Evolutionary conservation across 2,888 invertebrate genomes (phyloP).

Genomic region (Drosophila aldrichi): DNA sequence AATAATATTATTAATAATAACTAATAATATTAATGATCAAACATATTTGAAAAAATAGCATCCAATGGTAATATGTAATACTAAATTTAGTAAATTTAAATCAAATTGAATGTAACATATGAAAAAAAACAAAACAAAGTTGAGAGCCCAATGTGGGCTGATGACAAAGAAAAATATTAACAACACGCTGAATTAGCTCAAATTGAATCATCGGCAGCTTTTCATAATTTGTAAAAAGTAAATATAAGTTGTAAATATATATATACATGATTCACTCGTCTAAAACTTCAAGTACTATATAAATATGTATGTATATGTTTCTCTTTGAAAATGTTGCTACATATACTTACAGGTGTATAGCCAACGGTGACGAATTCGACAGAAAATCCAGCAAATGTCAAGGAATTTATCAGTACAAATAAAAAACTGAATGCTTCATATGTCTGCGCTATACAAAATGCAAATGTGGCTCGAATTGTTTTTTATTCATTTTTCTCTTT

Average conservation of each 20-base stretch:
- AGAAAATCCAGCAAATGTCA: constrained; percentile 17
- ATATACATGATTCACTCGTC: neutral
- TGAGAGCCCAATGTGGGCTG: neutral
- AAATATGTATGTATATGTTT: too few relatives aligned
- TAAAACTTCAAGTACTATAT: neutral
- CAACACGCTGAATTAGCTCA: constrained; percentile 3
- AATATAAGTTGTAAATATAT: neutral
- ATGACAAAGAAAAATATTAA: neutral
- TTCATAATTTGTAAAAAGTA: neutral
- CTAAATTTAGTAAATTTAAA: too few relatives aligned
- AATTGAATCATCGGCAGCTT: neutral
- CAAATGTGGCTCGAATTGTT: constrained; percentile 41
- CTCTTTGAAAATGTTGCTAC: neutral
- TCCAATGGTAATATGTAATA: too few relatives aligned
- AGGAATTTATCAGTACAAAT: constrained; percentile 28
- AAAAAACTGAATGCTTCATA: constrained; percentile 13
- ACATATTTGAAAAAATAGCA: too few relatives aligned
- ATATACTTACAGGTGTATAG: constrained; percentile 2
- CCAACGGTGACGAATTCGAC: constrained; percentile 12
- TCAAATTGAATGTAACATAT: too few relatives aligned
- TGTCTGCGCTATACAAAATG: constrained; percentile 53
- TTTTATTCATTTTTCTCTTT: constrained; percentile 19
- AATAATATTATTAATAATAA: too few relatives aligned
- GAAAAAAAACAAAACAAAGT: too few relatives aligned
- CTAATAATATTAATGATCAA: too few relatives aligned